Evolutionary conservation across 1,140 invertebrate species (phyloP).

Genomic region (Drosophila saltans): DNA sequence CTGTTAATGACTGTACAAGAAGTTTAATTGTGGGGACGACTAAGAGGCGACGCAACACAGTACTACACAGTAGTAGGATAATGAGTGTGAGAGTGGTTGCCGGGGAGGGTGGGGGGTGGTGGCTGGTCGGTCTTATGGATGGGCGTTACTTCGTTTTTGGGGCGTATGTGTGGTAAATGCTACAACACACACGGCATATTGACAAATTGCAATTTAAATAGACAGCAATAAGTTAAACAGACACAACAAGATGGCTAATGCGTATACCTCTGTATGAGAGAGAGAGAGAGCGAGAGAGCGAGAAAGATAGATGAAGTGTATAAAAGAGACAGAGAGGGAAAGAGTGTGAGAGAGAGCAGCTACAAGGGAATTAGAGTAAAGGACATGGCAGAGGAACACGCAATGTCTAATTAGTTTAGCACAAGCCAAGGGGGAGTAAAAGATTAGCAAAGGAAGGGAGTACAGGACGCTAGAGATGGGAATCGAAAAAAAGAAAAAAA

Average conservation of each 20-base stretch:
- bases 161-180: conserved; percentile 41
- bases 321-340: not conserved
- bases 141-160: conserved; percentile 13
- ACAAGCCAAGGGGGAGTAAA: conserved; percentile 15
- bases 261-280: not conserved
- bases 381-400: conserved; percentile 63
- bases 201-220: conserved; percentile 82
- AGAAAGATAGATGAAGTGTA: too few relatives aligned
- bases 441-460: not conserved
- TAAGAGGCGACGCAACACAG: conserved; percentile 14
- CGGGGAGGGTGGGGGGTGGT: not conserved
- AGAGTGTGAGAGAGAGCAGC: not conserved
- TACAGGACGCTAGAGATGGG: conserved; percentile 51
- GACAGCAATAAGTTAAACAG: conserved; percentile 79
- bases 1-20: conserved; percentile 80
- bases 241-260: conserved; percentile 40
- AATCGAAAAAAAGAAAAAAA: not conserved
- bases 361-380: conserved; percentile 6
- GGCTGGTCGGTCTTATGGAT: too few relatives aligned
- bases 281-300: not conserved
- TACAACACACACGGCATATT: conserved; percentile 59
- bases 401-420: conserved; percentile 75
- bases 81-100: not conserved
- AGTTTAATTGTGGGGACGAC: conserved; percentile 69
- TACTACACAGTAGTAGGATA: not conserved